Conservation (phyloP, 1,140 invertebrate species). For the Holcopasites calliopsidis region DNA sequence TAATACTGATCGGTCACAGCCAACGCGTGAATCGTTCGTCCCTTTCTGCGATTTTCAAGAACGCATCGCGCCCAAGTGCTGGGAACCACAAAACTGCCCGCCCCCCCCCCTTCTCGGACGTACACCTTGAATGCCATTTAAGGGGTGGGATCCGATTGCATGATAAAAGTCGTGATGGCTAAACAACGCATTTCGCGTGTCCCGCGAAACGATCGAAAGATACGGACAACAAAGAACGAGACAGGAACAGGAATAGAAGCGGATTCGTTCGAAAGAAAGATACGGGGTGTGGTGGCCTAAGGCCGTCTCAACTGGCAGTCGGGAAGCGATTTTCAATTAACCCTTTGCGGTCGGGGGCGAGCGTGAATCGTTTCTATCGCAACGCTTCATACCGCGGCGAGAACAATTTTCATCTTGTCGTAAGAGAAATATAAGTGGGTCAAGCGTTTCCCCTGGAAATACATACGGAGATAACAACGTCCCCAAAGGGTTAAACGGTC, state of each 20-base stretch:
- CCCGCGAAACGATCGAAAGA: slow-evolving; percentile 36
- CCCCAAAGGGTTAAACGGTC: slow-evolving; percentile 39
- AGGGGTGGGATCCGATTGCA: no score
- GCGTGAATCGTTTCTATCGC: no score
- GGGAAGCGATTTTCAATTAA: slow-evolving; percentile 41
- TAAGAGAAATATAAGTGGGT: slow-evolving; percentile 9
- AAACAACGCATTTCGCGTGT: slow-evolving; percentile 39
- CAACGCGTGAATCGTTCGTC: not conserved
- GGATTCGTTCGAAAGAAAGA: slow-evolving; percentile 32
- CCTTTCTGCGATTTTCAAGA: slow-evolving; percentile 13
- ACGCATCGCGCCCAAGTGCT: not conserved
- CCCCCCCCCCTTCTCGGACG: no score
- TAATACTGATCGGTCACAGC: not conserved
- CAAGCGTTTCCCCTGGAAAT: not conserved
- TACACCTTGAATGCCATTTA: no score
- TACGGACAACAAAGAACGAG: slow-evolving; percentile 42
- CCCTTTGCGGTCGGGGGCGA: slow-evolving; percentile 36
- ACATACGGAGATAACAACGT: no score
- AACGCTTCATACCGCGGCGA: not conserved
- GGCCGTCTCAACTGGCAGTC: slow-evolving; percentile 31
- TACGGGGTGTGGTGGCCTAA: slow-evolving; percentile 39
- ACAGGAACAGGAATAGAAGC: slow-evolving; percentile 43
- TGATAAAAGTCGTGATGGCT: slow-evolving; percentile 47
- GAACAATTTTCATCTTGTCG: not conserved
- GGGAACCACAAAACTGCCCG: not conserved